Conservation (phyloP, 2,113 vertebrate genomes). For the Collichthys lucidus region DNA sequence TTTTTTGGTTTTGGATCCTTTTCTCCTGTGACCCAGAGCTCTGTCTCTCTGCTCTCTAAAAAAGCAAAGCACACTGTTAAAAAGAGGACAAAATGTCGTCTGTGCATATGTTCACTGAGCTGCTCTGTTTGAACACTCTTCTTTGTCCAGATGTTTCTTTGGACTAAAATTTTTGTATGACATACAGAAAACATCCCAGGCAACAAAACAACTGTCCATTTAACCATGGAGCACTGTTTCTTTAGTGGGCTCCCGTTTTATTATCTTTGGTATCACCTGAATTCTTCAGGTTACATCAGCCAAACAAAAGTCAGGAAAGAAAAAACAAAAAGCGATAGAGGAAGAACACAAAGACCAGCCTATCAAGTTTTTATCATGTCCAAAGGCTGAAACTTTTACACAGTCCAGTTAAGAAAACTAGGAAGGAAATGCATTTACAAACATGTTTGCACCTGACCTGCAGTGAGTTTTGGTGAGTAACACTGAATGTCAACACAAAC, state of each 20-base stretch:
- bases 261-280: neutral
- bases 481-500: neutral
- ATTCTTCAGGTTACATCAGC: neutral
- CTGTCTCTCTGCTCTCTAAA: constrained; percentile 93
- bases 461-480: neutral
- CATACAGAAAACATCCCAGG: neutral
- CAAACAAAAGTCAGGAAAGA: neutral
- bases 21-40: constrained; percentile 90
- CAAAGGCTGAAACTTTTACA: neutral
- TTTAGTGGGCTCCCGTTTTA: neutral
- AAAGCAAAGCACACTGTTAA: constrained; percentile 21
- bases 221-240: neutral
- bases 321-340: neutral
- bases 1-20: constrained; percentile 92
- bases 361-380: neutral
- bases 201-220: neutral
- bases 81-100: neutral
- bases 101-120: neutral
- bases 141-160: neutral
- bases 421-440: neutral
- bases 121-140: neutral
- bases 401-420: neutral
- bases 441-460: neutral
- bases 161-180: neutral
- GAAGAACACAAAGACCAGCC: neutral